A percentile compares a stretch with the other conserved stretches of the same genome.
These are phyloP conservation scores for Paradoxurus hermaphroditus DNA, from an alignment of 2,113 vertebrate genomes.

Conservation along the genomic window DNA sequence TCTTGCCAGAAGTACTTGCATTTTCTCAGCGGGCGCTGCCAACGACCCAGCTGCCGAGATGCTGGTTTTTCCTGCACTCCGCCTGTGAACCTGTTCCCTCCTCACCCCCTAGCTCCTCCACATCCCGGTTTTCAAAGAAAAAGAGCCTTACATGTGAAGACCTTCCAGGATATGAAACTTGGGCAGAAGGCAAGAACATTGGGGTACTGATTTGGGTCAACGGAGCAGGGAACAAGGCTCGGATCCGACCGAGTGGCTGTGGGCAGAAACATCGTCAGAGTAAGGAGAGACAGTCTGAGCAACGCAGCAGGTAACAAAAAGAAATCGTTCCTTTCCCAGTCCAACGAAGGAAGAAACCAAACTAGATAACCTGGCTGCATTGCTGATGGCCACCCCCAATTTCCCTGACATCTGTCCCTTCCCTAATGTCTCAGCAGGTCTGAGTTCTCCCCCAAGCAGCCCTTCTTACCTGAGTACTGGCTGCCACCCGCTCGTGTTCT, in stretches of 20 bases:
- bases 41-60: not conserved
- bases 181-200: constrained; percentile 84
- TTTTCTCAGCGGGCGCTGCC: not conserved
- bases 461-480: constrained; percentile 76
- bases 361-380: not conserved
- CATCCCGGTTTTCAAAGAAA: constrained; percentile 39
- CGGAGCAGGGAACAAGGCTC: constrained; percentile 81
- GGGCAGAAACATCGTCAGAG: constrained; percentile 43
- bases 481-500: constrained; percentile 82
- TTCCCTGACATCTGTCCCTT: not conserved
- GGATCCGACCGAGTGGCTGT: constrained; percentile 83
- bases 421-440: not conserved
- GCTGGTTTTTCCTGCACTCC: not conserved
- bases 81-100: not conserved
- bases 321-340: not conserved
- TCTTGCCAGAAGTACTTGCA: not conserved
- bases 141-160: constrained; percentile 82
- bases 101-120: not conserved
- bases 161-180: constrained; percentile 81
- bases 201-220: constrained; percentile 83
- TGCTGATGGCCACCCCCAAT: not conserved
- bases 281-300: not conserved
- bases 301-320: not conserved
- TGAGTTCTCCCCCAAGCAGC: rapidly evolving
- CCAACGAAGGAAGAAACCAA: not conserved